phyloP scores from a whole-genome alignment of 2,888 invertebrate genomes.

The Protophormia terraenovae region DNA sequence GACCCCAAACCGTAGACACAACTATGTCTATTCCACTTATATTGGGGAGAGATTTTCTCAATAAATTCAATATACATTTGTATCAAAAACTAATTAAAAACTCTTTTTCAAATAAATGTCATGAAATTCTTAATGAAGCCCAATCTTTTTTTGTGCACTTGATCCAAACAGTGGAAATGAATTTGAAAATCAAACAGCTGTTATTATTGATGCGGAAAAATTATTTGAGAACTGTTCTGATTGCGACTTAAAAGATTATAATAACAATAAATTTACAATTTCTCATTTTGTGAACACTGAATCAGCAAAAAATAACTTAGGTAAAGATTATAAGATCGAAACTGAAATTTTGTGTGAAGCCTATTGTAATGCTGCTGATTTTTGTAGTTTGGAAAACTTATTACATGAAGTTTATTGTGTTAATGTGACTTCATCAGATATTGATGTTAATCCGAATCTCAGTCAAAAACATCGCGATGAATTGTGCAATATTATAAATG shows the following conservation, averaged over 20 bases:
- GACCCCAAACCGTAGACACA: too few relatives aligned
- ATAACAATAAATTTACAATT: too few relatives aligned
- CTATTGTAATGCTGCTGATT: neutral
- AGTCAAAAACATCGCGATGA: neutral
- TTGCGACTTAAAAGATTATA: too few relatives aligned
- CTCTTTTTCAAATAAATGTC: constrained; percentile 6
- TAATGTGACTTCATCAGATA: neutral
- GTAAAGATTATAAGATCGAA: neutral
- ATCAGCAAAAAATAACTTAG: too few relatives aligned
- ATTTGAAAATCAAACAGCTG: constrained; percentile 19
- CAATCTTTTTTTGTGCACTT: constrained; percentile 12
- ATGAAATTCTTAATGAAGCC: neutral
- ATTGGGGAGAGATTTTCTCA: constrained; percentile 40
- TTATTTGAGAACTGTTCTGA: too few relatives aligned
- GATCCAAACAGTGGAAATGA: neutral
- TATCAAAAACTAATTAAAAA: constrained; percentile 9
- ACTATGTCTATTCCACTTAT: constrained; percentile 42
- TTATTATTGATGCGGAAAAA: neutral
- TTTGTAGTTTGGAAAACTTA: neutral
- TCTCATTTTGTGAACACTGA: too few relatives aligned
- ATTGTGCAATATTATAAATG: neutral
- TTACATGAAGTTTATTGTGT: neutral
- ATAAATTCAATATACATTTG: constrained; percentile 33
- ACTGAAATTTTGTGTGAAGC: neutral
- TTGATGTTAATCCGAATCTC: constrained; percentile 6